Conservation (phyloP, 2,888 invertebrate genomes). For the Netelia melanura region DNA sequence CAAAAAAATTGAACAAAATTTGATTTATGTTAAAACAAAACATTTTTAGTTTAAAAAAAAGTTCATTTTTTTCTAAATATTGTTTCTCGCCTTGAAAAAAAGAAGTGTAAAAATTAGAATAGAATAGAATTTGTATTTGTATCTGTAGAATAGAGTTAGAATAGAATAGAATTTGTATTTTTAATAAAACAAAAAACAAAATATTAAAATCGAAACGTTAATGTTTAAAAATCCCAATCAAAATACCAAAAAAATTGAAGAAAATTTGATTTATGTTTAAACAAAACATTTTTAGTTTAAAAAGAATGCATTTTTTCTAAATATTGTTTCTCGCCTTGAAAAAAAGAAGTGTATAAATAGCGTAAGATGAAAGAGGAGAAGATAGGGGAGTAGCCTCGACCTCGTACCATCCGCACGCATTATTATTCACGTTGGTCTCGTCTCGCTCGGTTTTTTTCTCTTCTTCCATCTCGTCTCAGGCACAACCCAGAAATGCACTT, state of each 20-base stretch:
- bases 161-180: no score
- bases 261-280: background rate
- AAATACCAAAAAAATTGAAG: background rate
- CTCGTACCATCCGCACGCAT: constrained; percentile 34
- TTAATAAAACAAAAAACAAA: no score
- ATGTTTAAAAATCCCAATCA: background rate
- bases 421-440: constrained; percentile 30
- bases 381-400: constrained; percentile 22
- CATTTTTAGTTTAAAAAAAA: background rate
- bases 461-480: constrained; percentile 14
- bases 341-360: background rate
- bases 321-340: background rate
- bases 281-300: background rate
- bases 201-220: background rate
- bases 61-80: background rate
- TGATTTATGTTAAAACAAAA: background rate
- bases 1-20: background rate
- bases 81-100: background rate
- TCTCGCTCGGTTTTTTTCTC: background rate
- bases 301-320: background rate
- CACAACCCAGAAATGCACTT: constrained; percentile 70
- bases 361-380: constrained; percentile 7
- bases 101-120: background rate
- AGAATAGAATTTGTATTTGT: no score
- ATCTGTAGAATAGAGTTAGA: no score